Base-by-base conservation (phyloP, 2,797 vertebrate genomes). In the Falco cherrug region DNA sequence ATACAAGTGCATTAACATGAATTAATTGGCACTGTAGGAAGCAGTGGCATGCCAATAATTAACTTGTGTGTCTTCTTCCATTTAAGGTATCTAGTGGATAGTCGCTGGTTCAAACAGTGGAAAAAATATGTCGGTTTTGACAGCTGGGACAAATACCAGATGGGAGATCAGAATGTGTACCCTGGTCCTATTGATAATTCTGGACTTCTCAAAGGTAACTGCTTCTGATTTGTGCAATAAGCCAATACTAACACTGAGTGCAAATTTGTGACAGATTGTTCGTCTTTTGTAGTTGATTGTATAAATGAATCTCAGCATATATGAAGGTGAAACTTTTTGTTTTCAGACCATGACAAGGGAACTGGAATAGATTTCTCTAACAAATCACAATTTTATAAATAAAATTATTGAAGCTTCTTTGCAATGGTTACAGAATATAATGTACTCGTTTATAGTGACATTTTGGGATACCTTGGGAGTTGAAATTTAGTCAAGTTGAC, bases 41-140 rank as follows among this genome's bases (percentile, higher is more conserved):
- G 47, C 54, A 50, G 48, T 63, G 39, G 33, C 33, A 9, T 87
- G 11, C 73, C 63, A 95, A 16, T 76, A 68, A 86, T 64, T 89
- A 82, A 92, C 41, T 43, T 22, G 2, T 85, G 6, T 90, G 11
- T 97, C 73, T 94, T 65, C 81, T 96, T 97, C 81, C 22, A 71
- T 97, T 97, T 78, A 97, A 99, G 99, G 99, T 99, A 99, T 97
- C 98, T 99, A 81, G 99, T 99, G 89, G 99, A 99, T 98, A 99
- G 99, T 98, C 99, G 98, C 96, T 99, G 99, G 99, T 99, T 99
- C 98, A 99, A 99, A 98, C 99, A 99, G 98, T 99, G 99, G 99
- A 99, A 99, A 97, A 99, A 99, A 98, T 99, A 99, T 99, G 99
- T 99, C 98, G 99, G 99, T 64, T 99, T 98, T 98, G 99, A 99